phyloP scores from a whole-genome alignment of 2,888 invertebrate species.

The Enchytraeus crypticus region DNA sequence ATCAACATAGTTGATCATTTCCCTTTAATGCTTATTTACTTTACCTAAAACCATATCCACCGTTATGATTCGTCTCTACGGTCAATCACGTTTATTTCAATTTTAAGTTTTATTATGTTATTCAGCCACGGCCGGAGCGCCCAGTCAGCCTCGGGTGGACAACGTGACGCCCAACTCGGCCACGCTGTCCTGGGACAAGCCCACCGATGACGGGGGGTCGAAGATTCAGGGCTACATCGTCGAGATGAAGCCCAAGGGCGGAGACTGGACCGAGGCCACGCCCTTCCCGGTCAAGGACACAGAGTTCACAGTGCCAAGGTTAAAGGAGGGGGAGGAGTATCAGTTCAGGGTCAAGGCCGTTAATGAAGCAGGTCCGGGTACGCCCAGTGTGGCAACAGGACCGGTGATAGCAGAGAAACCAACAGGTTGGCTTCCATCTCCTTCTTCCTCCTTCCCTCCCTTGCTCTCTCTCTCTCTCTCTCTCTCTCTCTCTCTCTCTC shows the following conservation, averaged over 20 bases:
- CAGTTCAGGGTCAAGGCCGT: conserved; percentile 91
- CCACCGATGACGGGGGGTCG: conserved; percentile 46
- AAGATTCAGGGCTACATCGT: conserved; percentile 46
- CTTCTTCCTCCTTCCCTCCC: too few relatives aligned
- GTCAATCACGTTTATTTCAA: too few relatives aligned
- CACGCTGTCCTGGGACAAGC: conserved; percentile 57
- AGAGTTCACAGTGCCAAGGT: conserved; percentile 67
- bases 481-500: too few relatives aligned
- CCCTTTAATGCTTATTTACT: too few relatives aligned
- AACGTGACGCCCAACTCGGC: conserved; percentile 64
- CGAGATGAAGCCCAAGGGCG: conserved; percentile 55
- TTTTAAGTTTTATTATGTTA: background rate
- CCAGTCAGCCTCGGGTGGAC: conserved; percentile 41
- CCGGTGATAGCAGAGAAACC: conserved; percentile 46
- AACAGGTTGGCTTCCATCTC: conserved; percentile 42
- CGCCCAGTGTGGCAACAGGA: conserved; percentile 50
- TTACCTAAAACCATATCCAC: too few relatives aligned
- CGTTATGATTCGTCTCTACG: too few relatives aligned
- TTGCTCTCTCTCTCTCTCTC: too few relatives aligned
- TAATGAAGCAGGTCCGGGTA: conserved; percentile 84
- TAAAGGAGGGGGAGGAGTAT: conserved; percentile 83
- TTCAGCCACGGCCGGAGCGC: conserved; percentile 49
- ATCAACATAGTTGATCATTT: too few relatives aligned
- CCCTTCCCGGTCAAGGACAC: conserved; percentile 70
- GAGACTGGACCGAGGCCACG: conserved; percentile 40